phyloP scores from a whole-genome alignment of 2,888 invertebrate genomes.

The Halictus ligatus region DNA sequence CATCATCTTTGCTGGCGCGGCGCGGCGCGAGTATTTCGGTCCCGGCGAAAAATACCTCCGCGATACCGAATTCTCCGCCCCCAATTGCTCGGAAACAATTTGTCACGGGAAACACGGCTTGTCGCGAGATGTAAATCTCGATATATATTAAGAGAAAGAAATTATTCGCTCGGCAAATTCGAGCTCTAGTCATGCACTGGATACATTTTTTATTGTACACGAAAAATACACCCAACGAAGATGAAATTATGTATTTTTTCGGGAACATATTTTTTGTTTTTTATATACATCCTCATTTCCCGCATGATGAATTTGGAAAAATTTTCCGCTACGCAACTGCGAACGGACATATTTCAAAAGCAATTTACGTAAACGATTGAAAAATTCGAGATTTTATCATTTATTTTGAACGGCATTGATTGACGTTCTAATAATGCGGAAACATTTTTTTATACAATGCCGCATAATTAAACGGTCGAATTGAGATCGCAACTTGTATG shows the following conservation, averaged over 20 bases:
- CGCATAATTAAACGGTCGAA: background rate
- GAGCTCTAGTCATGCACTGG: background rate
- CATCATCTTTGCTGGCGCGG: conserved; percentile 64
- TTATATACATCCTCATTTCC: too few species aligned
- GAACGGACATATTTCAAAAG: background rate
- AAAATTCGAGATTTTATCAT: background rate
- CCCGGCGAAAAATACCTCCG: conserved; percentile 43
- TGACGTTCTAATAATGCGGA: background rate
- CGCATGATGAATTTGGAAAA: too few species aligned
- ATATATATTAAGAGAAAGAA: background rate
- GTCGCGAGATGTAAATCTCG: background rate
- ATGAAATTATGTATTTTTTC: too few species aligned
- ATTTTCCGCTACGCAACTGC: too few species aligned
- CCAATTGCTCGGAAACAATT: conserved; percentile 54
- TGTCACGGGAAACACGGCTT: conserved; percentile 8
- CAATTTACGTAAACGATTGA: background rate
- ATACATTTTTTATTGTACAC: too few species aligned
- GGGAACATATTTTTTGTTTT: too few species aligned
- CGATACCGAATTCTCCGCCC: conserved; percentile 32
- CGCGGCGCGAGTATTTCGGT: conserved; percentile 43
- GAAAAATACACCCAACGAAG: too few species aligned
- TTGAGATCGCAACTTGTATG: background rate
- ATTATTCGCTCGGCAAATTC: background rate
- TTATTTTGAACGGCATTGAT: background rate
- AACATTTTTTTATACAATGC: background rate